Percentiles rank a stretch among this genome's conserved stretches.
Evolutionary conservation across 2,888 invertebrate species (phyloP).

Genomic region (Quadroppia sp.): DNA sequence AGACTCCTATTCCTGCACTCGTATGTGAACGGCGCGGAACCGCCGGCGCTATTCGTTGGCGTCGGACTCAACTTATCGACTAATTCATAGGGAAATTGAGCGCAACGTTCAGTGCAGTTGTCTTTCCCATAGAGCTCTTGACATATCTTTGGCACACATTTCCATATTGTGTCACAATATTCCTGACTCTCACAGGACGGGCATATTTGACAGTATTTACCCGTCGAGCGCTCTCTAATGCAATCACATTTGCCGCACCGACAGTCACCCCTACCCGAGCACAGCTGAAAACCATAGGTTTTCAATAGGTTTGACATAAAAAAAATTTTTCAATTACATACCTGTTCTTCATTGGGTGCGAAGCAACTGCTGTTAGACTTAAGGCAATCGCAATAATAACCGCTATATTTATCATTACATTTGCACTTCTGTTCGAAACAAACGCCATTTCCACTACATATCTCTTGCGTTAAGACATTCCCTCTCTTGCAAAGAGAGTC

Average conservation of each 20-base stretch:
- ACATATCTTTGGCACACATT: conserved; percentile 33
- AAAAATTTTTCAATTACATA: neutral
- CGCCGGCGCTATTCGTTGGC: neutral
- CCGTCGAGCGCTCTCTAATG: neutral
- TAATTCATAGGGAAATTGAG: neutral
- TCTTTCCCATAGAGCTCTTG: neutral
- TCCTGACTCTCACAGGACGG: conserved; percentile 23
- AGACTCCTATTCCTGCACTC: neutral
- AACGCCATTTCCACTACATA: conserved; percentile 59
- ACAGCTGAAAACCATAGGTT: neutral
- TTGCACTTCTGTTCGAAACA: conserved; percentile 64
- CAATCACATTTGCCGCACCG: conserved; percentile 36
- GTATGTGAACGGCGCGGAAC: neutral
- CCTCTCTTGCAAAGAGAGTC: conserved; percentile 78
- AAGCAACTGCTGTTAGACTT: conserved; percentile 70
- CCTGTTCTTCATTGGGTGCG: conserved; percentile 50
- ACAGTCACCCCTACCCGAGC: conserved; percentile 29
- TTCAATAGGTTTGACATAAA: neutral
- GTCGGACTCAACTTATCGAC: neutral
- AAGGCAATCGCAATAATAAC: conserved; percentile 76
- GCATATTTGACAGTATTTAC: conserved; percentile 34
- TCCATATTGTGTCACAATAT: conserved; percentile 19
- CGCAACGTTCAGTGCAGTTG: conserved; percentile 14
- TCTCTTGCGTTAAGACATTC: neutral
- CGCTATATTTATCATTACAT: conserved; percentile 69